Base-by-base conservation (phyloP, 2,113 vertebrate species). In the Cephalopholis sonnerati region DNA sequence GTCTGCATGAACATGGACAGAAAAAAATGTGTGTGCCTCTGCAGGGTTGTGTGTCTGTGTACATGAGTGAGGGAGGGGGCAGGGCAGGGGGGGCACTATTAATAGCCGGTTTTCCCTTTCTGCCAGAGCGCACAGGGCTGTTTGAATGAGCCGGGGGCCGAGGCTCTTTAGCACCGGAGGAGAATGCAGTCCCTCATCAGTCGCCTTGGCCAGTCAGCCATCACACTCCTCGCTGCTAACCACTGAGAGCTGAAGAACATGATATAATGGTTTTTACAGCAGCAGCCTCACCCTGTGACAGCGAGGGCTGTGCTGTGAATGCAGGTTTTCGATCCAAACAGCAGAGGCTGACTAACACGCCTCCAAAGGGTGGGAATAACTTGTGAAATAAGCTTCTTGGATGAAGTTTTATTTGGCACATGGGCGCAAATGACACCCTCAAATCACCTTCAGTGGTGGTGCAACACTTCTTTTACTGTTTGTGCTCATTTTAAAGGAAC, bases 61-160 rank as follows among this genome's bases (percentile, higher is more conserved):
- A 41, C 54, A 44, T 29, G 77, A 7, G 18, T 39, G 24, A 41
- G 66, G 54, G 82, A 36, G 85, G 76, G 69, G 27, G 79, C 6
- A 25, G 81, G 55, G 64, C 41, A 29, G 18, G 41, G 53, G 32
- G 64, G 73, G 2, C 5, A 53, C 91, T 95, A 95, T 94, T 83
- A 91, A 94, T 95, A 95, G 92, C 73, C 61, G 3, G 59, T 89
- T 90, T 90, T 46, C 65, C 72, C 41, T 80, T 89, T 83, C 85
- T 91, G 87, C 72, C 51, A 80, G 70, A 88, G 84, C 2, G 20
- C 39, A 61, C 78, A 25, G 79, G 71, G 74, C 70, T 73, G 68
- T 79, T 16, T 84, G 66, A 78, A 82, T 50, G 66, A 81, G 76
- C 46, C 53, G 32, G 32, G 6, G 75, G 76, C 64, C 5, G 55